A percentile compares a stretch with the other conserved stretches of the same genome.
These are phyloP conservation scores for Metallyticus violacea DNA, from an alignment of 2,888 invertebrate genomes.

Conservation along the genomic window DNA sequence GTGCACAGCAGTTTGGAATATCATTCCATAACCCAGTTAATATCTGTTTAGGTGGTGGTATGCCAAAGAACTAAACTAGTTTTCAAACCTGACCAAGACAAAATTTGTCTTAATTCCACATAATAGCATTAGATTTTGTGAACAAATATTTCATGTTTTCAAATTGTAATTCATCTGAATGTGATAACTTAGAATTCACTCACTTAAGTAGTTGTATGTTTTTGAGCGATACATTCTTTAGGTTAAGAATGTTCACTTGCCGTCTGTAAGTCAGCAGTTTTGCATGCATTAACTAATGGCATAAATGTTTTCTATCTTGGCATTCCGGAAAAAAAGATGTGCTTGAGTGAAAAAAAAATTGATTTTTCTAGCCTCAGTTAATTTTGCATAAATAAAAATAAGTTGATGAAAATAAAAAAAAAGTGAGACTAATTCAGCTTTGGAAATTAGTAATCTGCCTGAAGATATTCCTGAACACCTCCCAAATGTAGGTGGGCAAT, in stretches of 20 bases:
- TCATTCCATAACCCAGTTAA: conserved; percentile 26
- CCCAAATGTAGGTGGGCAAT: too few relatives aligned
- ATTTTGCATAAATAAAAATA: neutral
- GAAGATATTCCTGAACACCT: too few relatives aligned
- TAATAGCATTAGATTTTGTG: neutral
- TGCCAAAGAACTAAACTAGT: conserved; percentile 26
- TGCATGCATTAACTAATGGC: neutral
- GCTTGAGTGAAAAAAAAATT: neutral
- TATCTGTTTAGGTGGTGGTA: conserved; percentile 25
- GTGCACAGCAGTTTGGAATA: neutral
- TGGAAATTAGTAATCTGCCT: too few relatives aligned
- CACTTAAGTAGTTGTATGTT: neutral
- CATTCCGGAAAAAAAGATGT: conserved; percentile 1
- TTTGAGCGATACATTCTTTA: neutral
- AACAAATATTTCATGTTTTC: neutral
- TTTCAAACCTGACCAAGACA: neutral
- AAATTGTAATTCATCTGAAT: neutral
- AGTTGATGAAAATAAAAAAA: neutral
- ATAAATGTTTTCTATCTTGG: neutral
- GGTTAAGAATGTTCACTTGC: neutral
- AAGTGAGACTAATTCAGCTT: too few relatives aligned
- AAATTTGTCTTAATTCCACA: neutral
- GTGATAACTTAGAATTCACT: neutral
- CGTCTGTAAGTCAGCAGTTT: neutral
- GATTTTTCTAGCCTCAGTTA: neutral